Evolutionary conservation across 2,888 invertebrate genomes (phyloP), one percentile per base, ranked within the genome.

Genomic region (Idaea biselata): DNA sequence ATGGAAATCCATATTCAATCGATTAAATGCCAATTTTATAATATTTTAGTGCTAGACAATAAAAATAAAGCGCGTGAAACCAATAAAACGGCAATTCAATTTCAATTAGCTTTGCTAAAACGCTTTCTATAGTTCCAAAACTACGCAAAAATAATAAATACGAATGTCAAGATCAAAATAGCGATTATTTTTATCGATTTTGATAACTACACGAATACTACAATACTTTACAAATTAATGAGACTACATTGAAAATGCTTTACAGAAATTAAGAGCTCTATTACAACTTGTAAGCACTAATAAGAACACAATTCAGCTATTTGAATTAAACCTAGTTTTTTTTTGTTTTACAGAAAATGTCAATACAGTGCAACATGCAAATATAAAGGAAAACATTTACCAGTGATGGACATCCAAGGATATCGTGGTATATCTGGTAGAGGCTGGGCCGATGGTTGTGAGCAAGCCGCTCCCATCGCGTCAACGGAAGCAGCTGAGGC

Each of bases 321-420:
- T 61, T 18, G 4, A 6, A 56, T 25, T n/a, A 60, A 57, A 33
- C 32, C n/a, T n/a, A 53, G 18, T 59, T 6, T 62, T 55, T 63
- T 64, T 65, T 71, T 65, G 70, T 68, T 78, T 77, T 70, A 66
- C 68, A 75, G 68, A 68, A 68, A 67, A 77, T 14, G 44, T 73
- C 70, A 74, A 69, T 61, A 64, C 64, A 65, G 68, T 73, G 61
- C 67, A 76, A 69, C 87, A 87, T 88, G 87, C 89, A 87, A 72
- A 76, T 78, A 83, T 80, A 79, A 82, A 83, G 79, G 80, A 75
- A 84, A 88, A 82, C 73, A 93, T 94, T 96, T 94, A 97, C 98
- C 98, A 94, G 98, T 97, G 91, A 98, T 97, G 83, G 97, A 97
- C 97, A 98, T 98, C 98, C 98, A 98, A 59, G 98, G 98, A 89